Percentiles rank a stretch among this genome's conserved stretches.
These are phyloP conservation scores for Alexandromys fortis DNA, from an alignment of 2,113 vertebrate genomes.

Conservation along the genomic window DNA sequence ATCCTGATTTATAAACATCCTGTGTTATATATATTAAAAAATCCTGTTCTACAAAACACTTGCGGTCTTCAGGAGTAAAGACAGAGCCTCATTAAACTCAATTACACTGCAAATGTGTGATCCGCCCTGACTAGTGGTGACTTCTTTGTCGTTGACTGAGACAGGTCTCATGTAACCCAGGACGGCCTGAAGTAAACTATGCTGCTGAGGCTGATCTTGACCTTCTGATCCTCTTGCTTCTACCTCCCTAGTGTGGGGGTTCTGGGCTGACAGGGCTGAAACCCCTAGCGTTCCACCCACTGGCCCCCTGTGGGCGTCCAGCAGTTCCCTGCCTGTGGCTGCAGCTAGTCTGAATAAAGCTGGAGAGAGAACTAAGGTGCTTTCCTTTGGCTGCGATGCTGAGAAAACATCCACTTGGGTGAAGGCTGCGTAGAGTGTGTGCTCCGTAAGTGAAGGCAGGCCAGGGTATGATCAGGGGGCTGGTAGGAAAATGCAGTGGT, in stretches of 20 bases:
- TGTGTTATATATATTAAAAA: not conserved
- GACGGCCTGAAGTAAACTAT: not conserved
- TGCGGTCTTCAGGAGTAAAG: not conserved
- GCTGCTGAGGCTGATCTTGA: too few species aligned
- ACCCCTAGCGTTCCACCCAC: not conserved
- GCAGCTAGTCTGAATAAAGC: not conserved
- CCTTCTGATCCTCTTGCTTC: not conserved
- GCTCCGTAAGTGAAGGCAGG: not conserved
- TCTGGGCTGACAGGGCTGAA: not conserved
- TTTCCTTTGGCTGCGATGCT: not conserved
- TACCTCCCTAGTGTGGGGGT: too few species aligned
- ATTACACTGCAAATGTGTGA: not conserved
- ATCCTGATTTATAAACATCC: not conserved
- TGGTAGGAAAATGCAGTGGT: too few species aligned
- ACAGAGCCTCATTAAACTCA: not conserved
- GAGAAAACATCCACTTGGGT: accelerated
- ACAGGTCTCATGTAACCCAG: not conserved
- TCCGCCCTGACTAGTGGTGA: not conserved
- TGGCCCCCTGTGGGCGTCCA: not conserved
- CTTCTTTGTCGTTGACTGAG: not conserved
- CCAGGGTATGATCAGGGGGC: too few species aligned
- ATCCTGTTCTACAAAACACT: not conserved
- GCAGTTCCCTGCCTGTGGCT: not conserved
- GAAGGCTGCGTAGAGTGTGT: not conserved
- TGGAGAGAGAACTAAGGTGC: not conserved